Evolutionary conservation across 2,888 invertebrate genomes (phyloP), one percentile per base, ranked within the genome.

Genomic region (Byasa hedistus): DNA sequence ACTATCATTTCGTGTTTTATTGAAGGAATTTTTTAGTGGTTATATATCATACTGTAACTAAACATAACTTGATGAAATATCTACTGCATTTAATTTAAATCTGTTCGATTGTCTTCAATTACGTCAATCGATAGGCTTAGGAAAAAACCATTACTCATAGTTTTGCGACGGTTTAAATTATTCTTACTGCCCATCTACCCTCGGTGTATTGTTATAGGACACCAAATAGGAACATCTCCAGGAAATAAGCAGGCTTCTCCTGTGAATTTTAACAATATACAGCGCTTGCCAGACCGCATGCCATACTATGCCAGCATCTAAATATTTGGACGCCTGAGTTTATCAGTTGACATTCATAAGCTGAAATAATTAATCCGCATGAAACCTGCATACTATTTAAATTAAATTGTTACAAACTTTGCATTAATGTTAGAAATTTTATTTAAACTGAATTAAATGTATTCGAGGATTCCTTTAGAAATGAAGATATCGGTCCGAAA

Each of bases 131-230:
- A 88, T 87, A 78, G 71, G 68, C 70, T 67, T 69, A 76, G 86
- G 88, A 84, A 80, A 87, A 88, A 83, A 82, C 88, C 87, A 82
- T 78, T 82, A 85, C 73, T 84, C 78, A 79, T 70, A 78, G 71
- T 19, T 52, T n/a, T 17, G 2, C 8, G 55, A 24, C 23, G 24
- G 7, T 32, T 32, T 32, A 32, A 8, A 1, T 32, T 10, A 32
- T 10, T 10, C 32, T 1, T 7, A 7, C 8, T 10, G 10, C 7
- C 8, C 8, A 10, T 7, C 10, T 32, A 32, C 32, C 10, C 10
- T 32, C 32, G 32, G 32, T 32, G 32, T 32, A 10, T 32, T 10
- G 7, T 32, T 10, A 32, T 32, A 32, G 7, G 10, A 32, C 8
- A 32, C 32, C 10, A 32, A 32, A 10, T 32, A 32, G 32, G 32